These are phyloP conservation scores for Dromaius novaehollandiae DNA, from an alignment of 2,113 vertebrate genomes.

Conservation along the genomic window DNA sequence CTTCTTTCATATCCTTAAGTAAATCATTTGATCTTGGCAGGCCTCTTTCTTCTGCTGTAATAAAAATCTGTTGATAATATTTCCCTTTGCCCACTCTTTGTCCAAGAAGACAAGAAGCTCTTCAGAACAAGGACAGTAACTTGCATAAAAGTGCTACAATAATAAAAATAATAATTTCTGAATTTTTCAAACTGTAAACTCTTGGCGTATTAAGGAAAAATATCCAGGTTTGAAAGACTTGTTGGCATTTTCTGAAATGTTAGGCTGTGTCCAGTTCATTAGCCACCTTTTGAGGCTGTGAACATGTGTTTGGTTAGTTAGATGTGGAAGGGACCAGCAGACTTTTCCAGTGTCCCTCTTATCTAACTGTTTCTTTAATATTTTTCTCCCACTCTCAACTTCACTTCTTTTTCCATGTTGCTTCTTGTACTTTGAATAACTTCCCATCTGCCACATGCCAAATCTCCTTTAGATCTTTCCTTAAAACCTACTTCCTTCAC, in stretches of 20 bases:
- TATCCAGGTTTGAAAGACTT: not conserved
- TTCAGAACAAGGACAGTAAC: not conserved
- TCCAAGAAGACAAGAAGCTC: not conserved
- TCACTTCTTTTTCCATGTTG: slow-evolving; percentile 47
- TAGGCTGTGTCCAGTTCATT: not conserved
- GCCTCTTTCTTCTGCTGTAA: not conserved
- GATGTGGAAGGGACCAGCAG: not conserved
- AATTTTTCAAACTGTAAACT: not conserved
- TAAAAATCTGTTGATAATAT: not conserved
- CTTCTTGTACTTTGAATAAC: slow-evolving; percentile 54
- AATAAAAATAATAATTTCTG: not conserved
- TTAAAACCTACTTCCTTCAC: slow-evolving; percentile 63
- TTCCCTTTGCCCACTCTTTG: not conserved
- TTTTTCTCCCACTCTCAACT: slow-evolving; percentile 41
- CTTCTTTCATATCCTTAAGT: not conserved
- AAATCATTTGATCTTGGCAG: not conserved
- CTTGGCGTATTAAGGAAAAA: not conserved
- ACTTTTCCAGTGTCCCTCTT: not conserved
- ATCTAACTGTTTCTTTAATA: not conserved
- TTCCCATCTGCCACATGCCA: slow-evolving; percentile 64
- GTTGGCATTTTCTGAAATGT: not conserved
- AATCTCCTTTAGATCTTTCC: slow-evolving; percentile 61
- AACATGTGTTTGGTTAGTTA: not conserved
- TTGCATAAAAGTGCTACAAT: not conserved
- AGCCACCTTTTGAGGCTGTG: not conserved